Percentiles rank a stretch among this genome's conserved stretches.
Evolutionary conservation across 2,113 vertebrate genomes (phyloP).

Genomic region (Bujurquina vittata): DNA sequence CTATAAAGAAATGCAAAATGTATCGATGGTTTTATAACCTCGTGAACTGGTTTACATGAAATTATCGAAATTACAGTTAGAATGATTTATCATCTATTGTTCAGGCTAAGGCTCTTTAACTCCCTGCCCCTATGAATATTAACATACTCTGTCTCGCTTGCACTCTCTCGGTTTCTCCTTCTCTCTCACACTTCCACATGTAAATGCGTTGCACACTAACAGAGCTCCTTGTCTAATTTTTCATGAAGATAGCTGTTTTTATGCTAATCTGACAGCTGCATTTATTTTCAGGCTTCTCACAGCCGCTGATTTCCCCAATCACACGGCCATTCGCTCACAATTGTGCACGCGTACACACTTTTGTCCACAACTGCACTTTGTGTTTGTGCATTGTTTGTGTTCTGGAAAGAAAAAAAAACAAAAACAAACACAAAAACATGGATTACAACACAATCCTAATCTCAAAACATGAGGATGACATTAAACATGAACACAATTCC

Average conservation of each 20-base stretch:
- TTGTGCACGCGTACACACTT: conserved; percentile 3
- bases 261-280: conserved; percentile 73
- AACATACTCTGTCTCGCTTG: conserved; percentile 52
- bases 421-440: not conserved
- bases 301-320: conserved; percentile 61
- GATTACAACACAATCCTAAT: conserved; percentile 27
- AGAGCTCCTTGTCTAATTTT: conserved; percentile 58
- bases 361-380: conserved; percentile 10
- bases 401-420: not conserved
- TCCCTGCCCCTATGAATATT: conserved; percentile 70
- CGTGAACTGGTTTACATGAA: conserved; percentile 76
- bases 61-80: conserved; percentile 76
- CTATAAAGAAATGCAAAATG: conserved; percentile 67
- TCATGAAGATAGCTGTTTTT: conserved; percentile 69
- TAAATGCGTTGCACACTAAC: conserved; percentile 46
- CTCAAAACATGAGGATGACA: conserved; percentile 19
- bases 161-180: conserved; percentile 9
- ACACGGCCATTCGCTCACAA: conserved; percentile 21
- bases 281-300: conserved; percentile 59
- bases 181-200: conserved; percentile 37
- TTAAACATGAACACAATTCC: not conserved
- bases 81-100: conserved; percentile 79
- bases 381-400: not conserved
- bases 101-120: conserved; percentile 70
- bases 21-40: conserved; percentile 74